Base-by-base conservation (phyloP, 2,113 vertebrate genomes). In the Chloroceryle aenea region DNA sequence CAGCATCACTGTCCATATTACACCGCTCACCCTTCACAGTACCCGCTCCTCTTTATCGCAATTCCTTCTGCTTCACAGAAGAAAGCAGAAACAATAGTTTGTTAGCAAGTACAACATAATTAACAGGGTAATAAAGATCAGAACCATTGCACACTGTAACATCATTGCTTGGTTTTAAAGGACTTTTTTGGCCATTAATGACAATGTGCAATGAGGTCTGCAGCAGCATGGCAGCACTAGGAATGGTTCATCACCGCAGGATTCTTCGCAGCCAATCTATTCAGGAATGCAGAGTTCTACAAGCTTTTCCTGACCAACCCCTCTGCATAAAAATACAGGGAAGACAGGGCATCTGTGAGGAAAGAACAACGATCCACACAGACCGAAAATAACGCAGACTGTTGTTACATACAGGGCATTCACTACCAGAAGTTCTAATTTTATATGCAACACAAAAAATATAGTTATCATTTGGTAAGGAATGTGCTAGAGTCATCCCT, bases 181-280 rank as follows among this genome's bases (percentile, higher is more conserved):
- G 38, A 79, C 14, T 43, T 88, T 36, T 89, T 59, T 56, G 62
- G 38, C 29, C 48, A 29, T 15, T 67, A 67, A 85, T 38, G 63
- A 63, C 43, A 26, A 14, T 48, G 67, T 58, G 63, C 59, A 66
- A 61, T 10, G 76, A 59, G 55, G 59, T 74, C 72, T 90, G 86
- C 79, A 76, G 89, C 34, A 91, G 68, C 69, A 16, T 3, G 36
- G 64, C 59, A 90, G 80, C 48, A 30, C 47, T 47, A 80, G 55
- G 48, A 90, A 53, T 75, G 29, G 90, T 72, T 79, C 86, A 81
- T 42, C 71, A 56, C 62, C 83, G 71, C 67, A 18, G 64, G 48
- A 38, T 26, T 22, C 43, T 76, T 88, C 63, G 56, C 58, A 76
- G 47, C 20, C 72, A 50, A n/a, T 4, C 6, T 4, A 45, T 10